Evolutionary conservation across 2,888 invertebrate genomes (phyloP), one percentile per base, ranked within the genome.

Genomic region (Acrobasis consociella): DNA sequence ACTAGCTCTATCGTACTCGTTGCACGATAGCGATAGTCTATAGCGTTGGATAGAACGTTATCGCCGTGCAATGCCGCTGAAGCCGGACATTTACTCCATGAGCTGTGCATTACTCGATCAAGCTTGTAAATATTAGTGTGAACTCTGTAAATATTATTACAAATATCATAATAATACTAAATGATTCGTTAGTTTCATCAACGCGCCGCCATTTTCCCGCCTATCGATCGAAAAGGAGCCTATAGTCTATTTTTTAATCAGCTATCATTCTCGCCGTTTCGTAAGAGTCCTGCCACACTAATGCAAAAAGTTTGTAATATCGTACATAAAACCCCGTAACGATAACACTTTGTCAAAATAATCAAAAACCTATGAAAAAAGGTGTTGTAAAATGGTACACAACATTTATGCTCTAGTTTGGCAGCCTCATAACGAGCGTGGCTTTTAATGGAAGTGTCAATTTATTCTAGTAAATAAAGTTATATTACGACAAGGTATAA

Each of bases 61-160:
- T 31, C 7, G 31, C 31, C 31, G 31, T 31, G 31, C 31, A 31
- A 31, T 31, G 31, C 31, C 31, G 31, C 31, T 31, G 31, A 8
- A 7, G 31, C 31, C 8, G 5, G 31, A 31, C 22, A 2, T 59
- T 50, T 69, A 69, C 66, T 68, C 62, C 50, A 69, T 69, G 72
- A 74, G 71, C 72, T 74, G 72, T 75, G 73, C 69, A 67, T 70
- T 70, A 66, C 66, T 71, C 74, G 72, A 74, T 75, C 70, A 72
- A 73, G 62, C 65, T 65, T 75, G 74, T 75, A 72, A 64, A 75
- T 75, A 73, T 66, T 72, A 70, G 66, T 65, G 63, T 67, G 69
- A 62, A 67, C 63, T 64, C 58, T 75, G 72, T 73, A 75, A 65
- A 75, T 72, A 73, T 64, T 67, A 53, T 66, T 63, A 50, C 64